phyloP scores from a whole-genome alignment of 2,888 invertebrate species.

The Eristalis tenax region DNA sequence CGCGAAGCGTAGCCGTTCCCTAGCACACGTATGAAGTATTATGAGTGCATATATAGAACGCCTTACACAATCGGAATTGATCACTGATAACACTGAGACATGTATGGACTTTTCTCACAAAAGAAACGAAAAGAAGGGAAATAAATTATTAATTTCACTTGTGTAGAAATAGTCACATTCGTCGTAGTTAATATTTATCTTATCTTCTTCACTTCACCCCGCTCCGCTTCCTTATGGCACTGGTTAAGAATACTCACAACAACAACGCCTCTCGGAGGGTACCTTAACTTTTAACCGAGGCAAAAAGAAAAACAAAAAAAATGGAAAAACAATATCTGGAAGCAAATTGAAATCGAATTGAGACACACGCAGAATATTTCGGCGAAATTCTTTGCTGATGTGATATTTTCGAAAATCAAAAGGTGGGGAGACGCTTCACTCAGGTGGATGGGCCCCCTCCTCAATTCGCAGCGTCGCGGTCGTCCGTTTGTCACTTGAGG shows the following conservation, averaged over 20 bases:
- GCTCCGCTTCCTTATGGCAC: slow-evolving; percentile 29
- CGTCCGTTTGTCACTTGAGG: neutral
- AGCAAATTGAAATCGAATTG: slow-evolving; percentile 2
- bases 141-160: slow-evolving; percentile 30
- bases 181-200: slow-evolving; percentile 54
- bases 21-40: neutral
- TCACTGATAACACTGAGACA: slow-evolving; percentile 40
- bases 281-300: slow-evolving; percentile 16
- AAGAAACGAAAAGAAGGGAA: neutral
- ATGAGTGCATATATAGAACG: neutral
- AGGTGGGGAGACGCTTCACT: neutral
- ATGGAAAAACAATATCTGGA: neutral
- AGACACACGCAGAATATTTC: neutral
- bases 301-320: neutral
- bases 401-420: neutral
- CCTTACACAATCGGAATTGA: slow-evolving; percentile 31
- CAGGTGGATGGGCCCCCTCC: neutral
- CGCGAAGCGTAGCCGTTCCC: neutral
- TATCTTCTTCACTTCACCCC: slow-evolving; percentile 32
- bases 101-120: slow-evolving; percentile 13
- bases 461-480: neutral
- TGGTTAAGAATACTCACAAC: slow-evolving; percentile 15
- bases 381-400: slow-evolving; percentile 4
- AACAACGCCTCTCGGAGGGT: slow-evolving; percentile 1
- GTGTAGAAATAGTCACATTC: slow-evolving; percentile 21